Conservation (phyloP, 2,113 vertebrate species). For the Rutilus rutilus region DNA sequence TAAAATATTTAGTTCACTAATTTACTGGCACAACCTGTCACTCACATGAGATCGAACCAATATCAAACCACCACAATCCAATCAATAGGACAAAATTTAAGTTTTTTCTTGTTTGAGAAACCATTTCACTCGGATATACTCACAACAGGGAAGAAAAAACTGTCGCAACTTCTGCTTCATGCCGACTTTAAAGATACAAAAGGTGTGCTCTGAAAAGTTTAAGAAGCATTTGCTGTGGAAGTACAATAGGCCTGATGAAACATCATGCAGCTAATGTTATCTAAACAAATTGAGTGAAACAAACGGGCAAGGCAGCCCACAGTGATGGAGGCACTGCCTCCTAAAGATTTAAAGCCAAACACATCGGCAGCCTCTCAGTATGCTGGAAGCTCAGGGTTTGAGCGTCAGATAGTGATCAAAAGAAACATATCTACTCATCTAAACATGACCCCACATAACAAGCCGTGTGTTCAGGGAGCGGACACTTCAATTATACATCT, state of each 20-base stretch:
- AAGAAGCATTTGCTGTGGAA: background rate
- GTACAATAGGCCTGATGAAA: constrained; percentile 25
- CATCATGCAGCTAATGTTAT: background rate
- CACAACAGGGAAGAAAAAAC: too few species aligned
- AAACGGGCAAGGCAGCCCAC: constrained; percentile 14
- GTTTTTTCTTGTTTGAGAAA: too few species aligned
- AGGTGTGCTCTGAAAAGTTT: background rate
- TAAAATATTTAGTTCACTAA: too few species aligned
- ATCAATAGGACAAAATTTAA: too few species aligned
- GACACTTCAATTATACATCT: constrained; percentile 73
- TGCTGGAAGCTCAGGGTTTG: constrained; percentile 46
- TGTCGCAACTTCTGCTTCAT: too few species aligned
- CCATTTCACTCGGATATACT: too few species aligned
- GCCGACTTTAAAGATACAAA: background rate
- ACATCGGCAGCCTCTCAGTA: constrained; percentile 38
- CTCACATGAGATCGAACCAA: too few species aligned
- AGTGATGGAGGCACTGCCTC: constrained; percentile 10
- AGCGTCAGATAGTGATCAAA: constrained; percentile 69
- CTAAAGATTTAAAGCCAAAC: constrained; percentile 52
- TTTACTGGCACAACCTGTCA: too few species aligned
- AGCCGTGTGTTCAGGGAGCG: constrained; percentile 56
- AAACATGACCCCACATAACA: constrained; percentile 68
- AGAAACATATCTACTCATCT: constrained; percentile 66
- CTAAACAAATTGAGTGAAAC: constrained; percentile 31
- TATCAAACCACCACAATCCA: too few species aligned